Evolutionary conservation across 2,113 vertebrate species (phyloP), one percentile per base, ranked within the genome.

Genomic region (Syrrhaptes paradoxus): DNA sequence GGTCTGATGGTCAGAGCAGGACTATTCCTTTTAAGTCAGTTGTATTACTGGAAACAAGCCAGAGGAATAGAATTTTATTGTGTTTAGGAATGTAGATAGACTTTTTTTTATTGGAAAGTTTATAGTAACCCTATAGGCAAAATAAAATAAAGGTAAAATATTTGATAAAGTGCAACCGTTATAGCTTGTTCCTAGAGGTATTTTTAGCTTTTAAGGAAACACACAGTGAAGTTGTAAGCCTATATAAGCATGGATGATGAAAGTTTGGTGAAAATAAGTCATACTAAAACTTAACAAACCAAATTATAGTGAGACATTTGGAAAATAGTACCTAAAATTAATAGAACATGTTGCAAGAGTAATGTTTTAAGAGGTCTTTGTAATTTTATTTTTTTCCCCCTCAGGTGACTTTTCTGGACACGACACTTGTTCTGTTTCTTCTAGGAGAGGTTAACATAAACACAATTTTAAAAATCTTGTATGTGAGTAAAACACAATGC

Each of bases 11-110:
- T 7, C 82, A 9, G 13, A 59, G 7, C 8, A 41, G 32, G 25
- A 43, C 13, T 46, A 20, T 9, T 79, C 12, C 10, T 36, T 43
- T 67, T 45, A 38, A 2, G 11, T 52, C 6, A 88, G 17, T 25
- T 31, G 13, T n/a, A 3, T 25, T 74, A 9, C 21, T 41, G 9
- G 18, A 5, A 79, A 34, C 2, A 45, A 28, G 1, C 0, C 18
- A 65, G 28, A 80, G 7, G 6, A 80, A 58, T 3, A 73, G 4
- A 82, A 85, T 57, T 1, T 0, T 36, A 7, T 18, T 52, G 0
- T 4, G 2, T 9, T 75, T 72, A 75, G 6, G 32, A 75, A 87
- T 29, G 9, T 19, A 59, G 28, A 11, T 17, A 41, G 11, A 11
- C 0, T 54, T 54, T 81, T 66, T 31, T 4, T 41, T 78, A 46